These are phyloP conservation scores for Chromoteleia sp. DNA, from an alignment of 2,888 invertebrate genomes.

Conservation along the genomic window DNA sequence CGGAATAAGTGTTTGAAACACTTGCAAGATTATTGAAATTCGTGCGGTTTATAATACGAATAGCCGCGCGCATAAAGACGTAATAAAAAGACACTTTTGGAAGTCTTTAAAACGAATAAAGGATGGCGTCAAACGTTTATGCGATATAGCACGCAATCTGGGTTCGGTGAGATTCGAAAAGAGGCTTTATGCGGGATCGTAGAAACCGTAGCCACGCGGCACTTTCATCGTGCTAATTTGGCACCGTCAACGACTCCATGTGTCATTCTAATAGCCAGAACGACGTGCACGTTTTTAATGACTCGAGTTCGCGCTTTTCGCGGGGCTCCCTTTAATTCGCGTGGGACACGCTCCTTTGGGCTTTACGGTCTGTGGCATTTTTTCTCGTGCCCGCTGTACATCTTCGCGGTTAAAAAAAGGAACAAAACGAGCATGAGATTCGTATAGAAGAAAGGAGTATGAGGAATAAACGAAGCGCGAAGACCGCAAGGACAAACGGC, in stretches of 20 bases:
- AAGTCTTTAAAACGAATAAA: constrained; percentile 26
- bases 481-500: constrained; percentile 61
- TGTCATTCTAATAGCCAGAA: constrained; percentile 83
- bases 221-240: constrained; percentile 82
- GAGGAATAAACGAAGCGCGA: constrained; percentile 67
- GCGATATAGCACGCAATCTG: constrained; percentile 9
- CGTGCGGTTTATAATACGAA: constrained; percentile 12
- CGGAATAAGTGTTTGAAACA: neutral
- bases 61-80: constrained; percentile 12
- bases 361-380: constrained; percentile 76
- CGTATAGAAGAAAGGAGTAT: constrained; percentile 25
- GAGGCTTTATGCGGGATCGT: neutral
- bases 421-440: constrained; percentile 35
- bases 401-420: constrained; percentile 24
- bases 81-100: constrained; percentile 37
- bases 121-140: constrained; percentile 35
- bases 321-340: constrained; percentile 78
- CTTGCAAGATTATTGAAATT: neutral
- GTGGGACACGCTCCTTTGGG: constrained; percentile 77
- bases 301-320: constrained; percentile 72
- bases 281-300: constrained; percentile 79
- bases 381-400: constrained; percentile 62
- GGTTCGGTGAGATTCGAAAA: constrained; percentile 27
- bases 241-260: constrained; percentile 82
- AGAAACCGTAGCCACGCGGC: constrained; percentile 44